These are phyloP conservation scores for Nematostella vectensis DNA, from an alignment of 92 coral and sea anemone genomes.

Conservation along the genomic window DNA sequence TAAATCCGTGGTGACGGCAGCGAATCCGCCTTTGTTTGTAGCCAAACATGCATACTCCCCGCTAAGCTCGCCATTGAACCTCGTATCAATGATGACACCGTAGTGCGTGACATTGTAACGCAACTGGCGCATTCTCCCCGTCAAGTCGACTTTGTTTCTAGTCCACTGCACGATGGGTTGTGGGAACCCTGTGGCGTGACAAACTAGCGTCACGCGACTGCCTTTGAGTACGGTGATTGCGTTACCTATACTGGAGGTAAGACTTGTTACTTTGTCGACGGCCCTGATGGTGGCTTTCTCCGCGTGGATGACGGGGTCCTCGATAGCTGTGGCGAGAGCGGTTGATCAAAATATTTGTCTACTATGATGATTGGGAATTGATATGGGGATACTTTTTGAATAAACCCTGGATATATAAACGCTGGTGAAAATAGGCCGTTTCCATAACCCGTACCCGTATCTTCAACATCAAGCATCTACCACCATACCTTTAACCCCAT, in stretches of 20 bases:
- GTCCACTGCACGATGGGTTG: slow-evolving; percentile 51
- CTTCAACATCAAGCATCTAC: too few species aligned
- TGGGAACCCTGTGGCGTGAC: slow-evolving; percentile 62
- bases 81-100: slow-evolving; percentile 18
- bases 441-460: too few species aligned
- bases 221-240: slow-evolving; percentile 49
- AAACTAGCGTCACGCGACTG: slow-evolving; percentile 33
- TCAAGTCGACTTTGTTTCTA: slow-evolving; percentile 11
- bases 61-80: slow-evolving; percentile 12
- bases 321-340: slow-evolving; percentile 3
- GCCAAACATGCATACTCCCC: slow-evolving; percentile 53
- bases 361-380: too few species aligned
- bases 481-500: too few species aligned
- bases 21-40: slow-evolving; percentile 45
- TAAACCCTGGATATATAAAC: too few species aligned
- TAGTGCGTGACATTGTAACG: slow-evolving; percentile 18
- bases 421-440: too few species aligned
- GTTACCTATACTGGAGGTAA: slow-evolving; percentile 37
- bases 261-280: slow-evolving; percentile 15
- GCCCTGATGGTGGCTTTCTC: slow-evolving; percentile 13
- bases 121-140: slow-evolving; percentile 1
- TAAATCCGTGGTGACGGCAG: slow-evolving; percentile 38
- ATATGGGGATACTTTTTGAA: too few species aligned
- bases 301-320: slow-evolving; percentile 34
- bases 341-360: too few species aligned